phyloP scores from a whole-genome alignment of 1,140 invertebrate species.

The Drosophila persimilis region DNA sequence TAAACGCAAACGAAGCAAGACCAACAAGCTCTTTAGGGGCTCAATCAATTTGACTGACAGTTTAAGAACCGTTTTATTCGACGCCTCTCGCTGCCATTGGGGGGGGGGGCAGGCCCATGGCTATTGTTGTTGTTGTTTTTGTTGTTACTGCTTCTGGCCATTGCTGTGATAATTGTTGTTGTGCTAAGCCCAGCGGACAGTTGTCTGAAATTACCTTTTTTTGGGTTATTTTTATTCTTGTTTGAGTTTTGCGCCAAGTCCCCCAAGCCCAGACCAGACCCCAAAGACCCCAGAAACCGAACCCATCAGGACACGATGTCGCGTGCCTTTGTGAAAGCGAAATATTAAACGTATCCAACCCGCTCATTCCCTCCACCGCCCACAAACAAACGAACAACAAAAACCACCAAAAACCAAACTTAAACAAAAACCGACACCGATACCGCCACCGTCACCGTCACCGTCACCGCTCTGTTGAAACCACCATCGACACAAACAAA shows the following conservation, averaged over 20 bases:
- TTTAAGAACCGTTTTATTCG: conserved; percentile 62
- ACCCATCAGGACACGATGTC: conserved; percentile 22
- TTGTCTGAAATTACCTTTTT: conserved; percentile 67
- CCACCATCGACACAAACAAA: conserved; percentile 18
- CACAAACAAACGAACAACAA: conserved; percentile 19
- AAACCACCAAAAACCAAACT: conserved; percentile 32
- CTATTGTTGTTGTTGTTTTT: conserved; percentile 14
- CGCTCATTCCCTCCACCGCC: conserved; percentile 34
- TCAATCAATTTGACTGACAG: conserved; percentile 73
- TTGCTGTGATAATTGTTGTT: conserved; percentile 49
- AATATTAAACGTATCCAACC: conserved; percentile 52
- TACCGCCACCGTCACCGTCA: conserved; percentile 21
- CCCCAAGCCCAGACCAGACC: conserved; percentile 18
- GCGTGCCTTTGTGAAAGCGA: conserved; percentile 40
- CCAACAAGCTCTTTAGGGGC: conserved; percentile 40
- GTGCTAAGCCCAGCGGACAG: conserved; percentile 54
- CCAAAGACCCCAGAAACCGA: conserved; percentile 6
- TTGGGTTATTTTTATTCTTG: conserved; percentile 52
- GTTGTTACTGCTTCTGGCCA: conserved; percentile 7
- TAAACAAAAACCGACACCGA: conserved; percentile 16
- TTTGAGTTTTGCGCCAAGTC: conserved; percentile 56
- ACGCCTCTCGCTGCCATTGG: conserved; percentile 11
- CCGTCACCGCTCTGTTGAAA: conserved; percentile 6
- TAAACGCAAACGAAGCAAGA: conserved; percentile 8
- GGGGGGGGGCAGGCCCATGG: not conserved